Percentiles rank a stretch among this genome's conserved stretches.
Conservation (phyloP, 2,797 vertebrate genomes). For the Betta splendens region DNA sequence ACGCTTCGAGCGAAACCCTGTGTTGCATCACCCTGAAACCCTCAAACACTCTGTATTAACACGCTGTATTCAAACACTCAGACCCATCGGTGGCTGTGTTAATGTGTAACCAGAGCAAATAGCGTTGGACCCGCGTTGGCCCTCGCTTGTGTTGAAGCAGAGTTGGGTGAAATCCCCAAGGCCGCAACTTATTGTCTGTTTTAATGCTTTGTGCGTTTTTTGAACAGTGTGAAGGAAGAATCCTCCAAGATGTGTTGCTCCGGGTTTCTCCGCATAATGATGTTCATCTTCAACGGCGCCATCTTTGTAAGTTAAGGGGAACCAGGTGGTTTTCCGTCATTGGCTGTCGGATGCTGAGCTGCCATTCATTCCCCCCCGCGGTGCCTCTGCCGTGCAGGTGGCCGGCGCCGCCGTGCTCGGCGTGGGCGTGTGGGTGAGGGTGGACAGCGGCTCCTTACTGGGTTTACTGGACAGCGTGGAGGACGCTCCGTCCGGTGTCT, state of each 20-base stretch:
- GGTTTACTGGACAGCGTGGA: slow-evolving; percentile 60
- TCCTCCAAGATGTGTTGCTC: slow-evolving; percentile 77
- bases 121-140: slow-evolving; percentile 10
- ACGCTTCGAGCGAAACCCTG: slow-evolving; percentile 37
- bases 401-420: slow-evolving; percentile 79
- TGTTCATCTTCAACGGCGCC: slow-evolving; percentile 82
- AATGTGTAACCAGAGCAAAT: slow-evolving; percentile 64
- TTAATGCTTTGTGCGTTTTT: slow-evolving; percentile 11
- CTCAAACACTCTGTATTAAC: too few species aligned
- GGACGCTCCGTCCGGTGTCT: slow-evolving; percentile 23
- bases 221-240: slow-evolving; percentile 33
- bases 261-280: slow-evolving; percentile 80
- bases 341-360: too few species aligned
- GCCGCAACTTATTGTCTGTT: too few species aligned
- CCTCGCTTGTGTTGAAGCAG: slow-evolving; percentile 8
- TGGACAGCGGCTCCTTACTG: slow-evolving; percentile 79
- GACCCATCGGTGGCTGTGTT: slow-evolving; percentile 40
- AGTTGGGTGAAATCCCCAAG: neutral
- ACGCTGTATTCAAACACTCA: slow-evolving; percentile 19
- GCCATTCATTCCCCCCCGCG: too few species aligned
- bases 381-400: slow-evolving; percentile 71
- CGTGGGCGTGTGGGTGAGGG: slow-evolving; percentile 83
- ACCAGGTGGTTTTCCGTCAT: too few species aligned
- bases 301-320: slow-evolving; percentile 81
- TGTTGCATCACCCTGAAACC: slow-evolving; percentile 13